Evolutionary conservation across 2,113 vertebrate genomes (phyloP).

Genomic region (Psittacus erithacus): DNA sequence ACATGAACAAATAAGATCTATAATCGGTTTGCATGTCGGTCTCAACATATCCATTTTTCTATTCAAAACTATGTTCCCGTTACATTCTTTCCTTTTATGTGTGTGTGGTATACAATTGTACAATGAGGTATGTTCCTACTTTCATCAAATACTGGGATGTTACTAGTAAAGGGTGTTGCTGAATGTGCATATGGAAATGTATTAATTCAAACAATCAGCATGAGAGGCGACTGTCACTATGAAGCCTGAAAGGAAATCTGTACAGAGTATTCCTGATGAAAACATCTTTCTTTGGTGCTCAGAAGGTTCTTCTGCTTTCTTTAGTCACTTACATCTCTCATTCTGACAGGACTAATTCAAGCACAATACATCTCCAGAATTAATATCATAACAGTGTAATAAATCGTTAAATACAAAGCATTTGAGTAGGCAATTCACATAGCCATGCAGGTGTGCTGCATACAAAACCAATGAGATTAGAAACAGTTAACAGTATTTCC

Average conservation of each 20-base stretch:
- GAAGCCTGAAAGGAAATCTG: not conserved
- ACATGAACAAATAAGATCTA: not conserved
- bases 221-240: not conserved
- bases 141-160: not conserved
- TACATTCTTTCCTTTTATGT: not conserved
- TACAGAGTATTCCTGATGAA: not conserved
- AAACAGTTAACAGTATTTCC: not conserved
- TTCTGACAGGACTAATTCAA: not conserved
- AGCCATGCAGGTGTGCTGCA: not conserved
- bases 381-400: not conserved
- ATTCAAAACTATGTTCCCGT: not conserved
- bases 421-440: not conserved
- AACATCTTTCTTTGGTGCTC: not conserved
- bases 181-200: not conserved
- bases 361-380: not conserved
- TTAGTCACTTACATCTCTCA: not conserved
- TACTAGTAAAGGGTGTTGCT: not conserved
- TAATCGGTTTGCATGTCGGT: not conserved
- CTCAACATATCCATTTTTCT: not conserved
- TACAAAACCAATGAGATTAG: not conserved
- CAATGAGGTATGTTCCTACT: not conserved
- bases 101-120: not conserved
- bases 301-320: not conserved
- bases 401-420: not conserved
- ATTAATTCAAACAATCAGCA: not conserved